Evolutionary conservation across 2,113 vertebrate species (phyloP).

Genomic region (Saguinus imperator): DNA sequence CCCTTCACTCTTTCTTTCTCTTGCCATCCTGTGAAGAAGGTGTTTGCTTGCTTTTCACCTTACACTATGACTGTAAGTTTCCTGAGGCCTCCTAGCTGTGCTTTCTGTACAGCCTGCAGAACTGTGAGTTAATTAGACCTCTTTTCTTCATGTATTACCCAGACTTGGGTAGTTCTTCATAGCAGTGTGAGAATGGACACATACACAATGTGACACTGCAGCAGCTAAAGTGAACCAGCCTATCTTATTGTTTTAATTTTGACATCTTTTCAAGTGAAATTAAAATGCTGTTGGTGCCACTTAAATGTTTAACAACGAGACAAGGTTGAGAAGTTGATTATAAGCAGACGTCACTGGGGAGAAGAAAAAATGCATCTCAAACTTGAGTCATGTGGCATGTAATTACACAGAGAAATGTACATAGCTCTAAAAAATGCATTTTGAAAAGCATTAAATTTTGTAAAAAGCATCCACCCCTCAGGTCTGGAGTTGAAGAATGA

Average conservation of each 20-base stretch:
- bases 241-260: constrained; percentile 10
- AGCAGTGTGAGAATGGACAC: no score
- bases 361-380: background rate
- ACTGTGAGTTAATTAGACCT: no score
- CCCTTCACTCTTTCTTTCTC: no score
- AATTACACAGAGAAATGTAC: constrained; percentile 19
- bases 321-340: background rate
- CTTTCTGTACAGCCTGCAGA: no score
- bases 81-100: no score
- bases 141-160: no score
- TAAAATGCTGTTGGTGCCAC: background rate
- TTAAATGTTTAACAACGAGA: constrained; percentile 2
- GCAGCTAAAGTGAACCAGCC: background rate
- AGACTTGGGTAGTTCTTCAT: no score
- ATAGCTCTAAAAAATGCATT: constrained; percentile 1
- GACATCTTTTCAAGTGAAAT: background rate
- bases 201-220: background rate
- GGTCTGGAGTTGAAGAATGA: constrained; percentile 50
- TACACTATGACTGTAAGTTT: no score
- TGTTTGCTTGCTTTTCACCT: no score
- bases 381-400: background rate
- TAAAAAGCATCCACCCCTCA: background rate
- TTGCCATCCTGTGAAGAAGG: no score
- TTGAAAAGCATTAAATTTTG: constrained; percentile 36
- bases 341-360: background rate